These are phyloP conservation scores for Ganaspis sp. DNA, from an alignment of 1,140 invertebrate genomes.

Conservation along the genomic window DNA sequence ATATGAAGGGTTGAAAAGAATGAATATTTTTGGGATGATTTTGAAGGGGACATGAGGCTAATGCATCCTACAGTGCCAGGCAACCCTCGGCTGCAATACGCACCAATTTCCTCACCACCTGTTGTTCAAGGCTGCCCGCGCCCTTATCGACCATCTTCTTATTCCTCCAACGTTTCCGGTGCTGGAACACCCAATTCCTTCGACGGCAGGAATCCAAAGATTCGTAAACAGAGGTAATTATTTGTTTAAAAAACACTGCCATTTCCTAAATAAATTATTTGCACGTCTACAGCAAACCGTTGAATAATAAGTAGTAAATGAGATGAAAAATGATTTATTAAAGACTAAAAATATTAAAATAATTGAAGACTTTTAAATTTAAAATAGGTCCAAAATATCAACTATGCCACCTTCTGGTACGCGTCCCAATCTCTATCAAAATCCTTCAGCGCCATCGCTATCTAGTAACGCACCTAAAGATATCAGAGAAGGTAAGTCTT, in stretches of 20 bases:
- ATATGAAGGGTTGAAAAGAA: background rate
- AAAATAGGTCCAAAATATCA: slow-evolving; percentile 71
- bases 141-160: slow-evolving; percentile 71
- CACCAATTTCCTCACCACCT: slow-evolving; percentile 71
- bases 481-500: slow-evolving; percentile 71
- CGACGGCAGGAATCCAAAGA: slow-evolving; percentile 70
- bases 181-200: slow-evolving; percentile 68
- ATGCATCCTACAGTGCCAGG: slow-evolving; percentile 71
- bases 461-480: slow-evolving; percentile 68
- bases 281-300: no score
- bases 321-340: no score
- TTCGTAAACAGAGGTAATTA: slow-evolving; percentile 71
- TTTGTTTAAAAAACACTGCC: no score
- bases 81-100: slow-evolving; percentile 68
- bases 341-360: no score
- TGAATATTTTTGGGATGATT: slow-evolving; percentile 30
- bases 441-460: slow-evolving; percentile 69
- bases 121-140: slow-evolving; percentile 72
- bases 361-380: no score
- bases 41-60: slow-evolving; percentile 70
- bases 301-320: no score
- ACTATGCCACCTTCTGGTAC: slow-evolving; percentile 65
- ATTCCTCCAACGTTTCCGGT: slow-evolving; percentile 69
- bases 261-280: no score
- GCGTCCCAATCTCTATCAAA: slow-evolving; percentile 70